Evolutionary conservation across 2,797 vertebrate genomes (phyloP), one percentile per base, ranked within the genome.

Genomic region (Myripristis jacobus): DNA sequence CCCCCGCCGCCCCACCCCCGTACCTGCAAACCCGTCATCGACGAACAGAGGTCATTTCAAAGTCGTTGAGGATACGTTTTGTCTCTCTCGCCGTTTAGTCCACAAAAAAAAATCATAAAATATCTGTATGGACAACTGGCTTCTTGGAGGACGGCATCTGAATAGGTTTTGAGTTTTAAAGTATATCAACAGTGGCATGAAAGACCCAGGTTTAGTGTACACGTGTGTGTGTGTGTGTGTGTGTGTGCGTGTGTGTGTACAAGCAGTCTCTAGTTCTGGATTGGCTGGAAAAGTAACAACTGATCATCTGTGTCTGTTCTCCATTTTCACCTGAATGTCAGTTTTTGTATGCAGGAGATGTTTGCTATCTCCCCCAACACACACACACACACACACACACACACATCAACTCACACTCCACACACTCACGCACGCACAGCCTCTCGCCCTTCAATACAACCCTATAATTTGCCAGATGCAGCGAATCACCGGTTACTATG

Each of bases 381-480:
- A 55, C 52, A 46, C 86, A 80, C 64, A 66, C 70, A 71, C 75
- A 64, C 66, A 1, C 31, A 7, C 34, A 9, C 7, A 6, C 7
- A 7, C 36, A 72, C 61, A 57, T 21, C 18, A 50, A 66, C 51
- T 60, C 54, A 69, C 75, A 66, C 73, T 63, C 65, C 58, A 48
- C 80, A 67, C 76, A 57, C 67, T 66, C 75, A 69, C 65, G 18
- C 62, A 48, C 46, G 15, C 70, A 73, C 79, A 81, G 67, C 24
- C 79, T 70, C 82, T 71, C 83, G 57, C 86, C 89, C 90, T 89
- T 88, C 90, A 87, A 84, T 83, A 83, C 88, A 87, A 85, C 82
- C 90, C 91, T 90, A 90, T 93, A 91, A 93, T 93, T 93, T 92
- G 90, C 92, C 91, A 92, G 90, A 92, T 93, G 92, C 87, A 6